Conservation (phyloP, 1,140 invertebrate species). For the Campodea augens region DNA sequence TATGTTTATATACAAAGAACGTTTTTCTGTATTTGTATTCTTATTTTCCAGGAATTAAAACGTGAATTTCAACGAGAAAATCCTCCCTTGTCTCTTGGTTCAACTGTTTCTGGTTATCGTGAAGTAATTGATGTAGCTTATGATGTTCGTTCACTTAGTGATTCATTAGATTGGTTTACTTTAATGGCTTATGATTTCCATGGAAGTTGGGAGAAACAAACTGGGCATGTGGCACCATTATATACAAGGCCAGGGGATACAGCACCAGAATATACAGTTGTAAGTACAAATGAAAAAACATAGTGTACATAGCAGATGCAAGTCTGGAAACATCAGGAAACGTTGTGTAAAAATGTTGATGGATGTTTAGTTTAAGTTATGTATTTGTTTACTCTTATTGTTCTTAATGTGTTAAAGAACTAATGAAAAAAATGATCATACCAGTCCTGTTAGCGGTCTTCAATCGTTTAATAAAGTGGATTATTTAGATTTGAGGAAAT, state of each 20-base stretch:
- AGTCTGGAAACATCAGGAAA: no score
- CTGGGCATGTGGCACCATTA: conserved; percentile 66
- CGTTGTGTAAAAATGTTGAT: no score
- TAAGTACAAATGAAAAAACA: no score
- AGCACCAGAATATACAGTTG: conserved; percentile 55
- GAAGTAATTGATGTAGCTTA: conserved; percentile 71
- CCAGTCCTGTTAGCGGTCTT: no score
- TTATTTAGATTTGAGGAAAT: no score
- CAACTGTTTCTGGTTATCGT: conserved; percentile 69
- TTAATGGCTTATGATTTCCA: conserved; percentile 82
- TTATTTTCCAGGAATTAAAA: conserved; percentile 45
- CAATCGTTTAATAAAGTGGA: no score
- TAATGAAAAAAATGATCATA: no score
- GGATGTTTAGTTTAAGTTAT: no score
- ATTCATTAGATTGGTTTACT: conserved; percentile 58
- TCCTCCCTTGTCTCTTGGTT: conserved; percentile 48
- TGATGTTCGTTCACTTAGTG: conserved; percentile 44
- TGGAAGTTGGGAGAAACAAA: conserved; percentile 59
- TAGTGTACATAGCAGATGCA: no score
- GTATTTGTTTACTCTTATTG: no score
- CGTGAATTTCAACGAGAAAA: conserved; percentile 45
- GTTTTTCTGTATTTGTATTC: conserved; percentile 8
- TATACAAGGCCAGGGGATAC: conserved; percentile 36
- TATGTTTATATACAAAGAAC: not conserved
- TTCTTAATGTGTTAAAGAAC: no score